These are phyloP conservation scores for Coregonus ussuriensis DNA, from an alignment of 2,797 vertebrate species.

Conservation along the genomic window DNA sequence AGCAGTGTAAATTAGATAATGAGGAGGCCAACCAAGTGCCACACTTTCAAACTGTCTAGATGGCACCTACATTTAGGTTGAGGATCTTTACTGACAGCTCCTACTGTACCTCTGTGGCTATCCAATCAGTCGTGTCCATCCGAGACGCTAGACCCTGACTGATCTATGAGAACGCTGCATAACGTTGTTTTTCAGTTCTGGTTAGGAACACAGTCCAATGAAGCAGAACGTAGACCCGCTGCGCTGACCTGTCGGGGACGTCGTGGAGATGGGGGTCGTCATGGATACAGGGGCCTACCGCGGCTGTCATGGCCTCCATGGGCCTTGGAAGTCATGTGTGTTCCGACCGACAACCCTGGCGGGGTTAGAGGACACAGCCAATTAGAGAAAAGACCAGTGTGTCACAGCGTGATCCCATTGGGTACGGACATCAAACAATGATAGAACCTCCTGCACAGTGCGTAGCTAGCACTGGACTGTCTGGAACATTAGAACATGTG, in stretches of 20 bases:
- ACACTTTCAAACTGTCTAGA: not conserved
- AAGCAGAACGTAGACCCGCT: conserved; percentile 40
- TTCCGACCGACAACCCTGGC: conserved; percentile 24
- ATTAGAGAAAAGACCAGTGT: conserved; percentile 40
- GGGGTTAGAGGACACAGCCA: conserved; percentile 39
- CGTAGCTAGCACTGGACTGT: conserved; percentile 6
- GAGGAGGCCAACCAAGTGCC: not conserved
- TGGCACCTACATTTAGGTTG: not conserved
- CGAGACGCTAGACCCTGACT: not conserved
- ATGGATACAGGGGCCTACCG: conserved; percentile 23
- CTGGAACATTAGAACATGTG: conserved; percentile 20
- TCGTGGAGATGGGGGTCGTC: conserved; percentile 33
- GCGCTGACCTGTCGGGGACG: conserved; percentile 32
- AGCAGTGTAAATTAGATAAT: conserved; percentile 22
- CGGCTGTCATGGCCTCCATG: not conserved
- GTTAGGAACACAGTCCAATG: conserved; percentile 37
- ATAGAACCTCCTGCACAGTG: conserved; percentile 15
- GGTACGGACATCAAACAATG: conserved; percentile 34
- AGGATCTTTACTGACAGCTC: not conserved
- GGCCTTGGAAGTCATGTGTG: conserved; percentile 20
- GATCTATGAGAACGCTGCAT: not conserved
- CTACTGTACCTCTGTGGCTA: not conserved
- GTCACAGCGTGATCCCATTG: conserved; percentile 28
- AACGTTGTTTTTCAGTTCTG: conserved; percentile 20
- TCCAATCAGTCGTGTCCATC: conserved; percentile 15